phyloP scores from a whole-genome alignment of 2,113 vertebrate species.

The Tricholaema leucomelas region DNA sequence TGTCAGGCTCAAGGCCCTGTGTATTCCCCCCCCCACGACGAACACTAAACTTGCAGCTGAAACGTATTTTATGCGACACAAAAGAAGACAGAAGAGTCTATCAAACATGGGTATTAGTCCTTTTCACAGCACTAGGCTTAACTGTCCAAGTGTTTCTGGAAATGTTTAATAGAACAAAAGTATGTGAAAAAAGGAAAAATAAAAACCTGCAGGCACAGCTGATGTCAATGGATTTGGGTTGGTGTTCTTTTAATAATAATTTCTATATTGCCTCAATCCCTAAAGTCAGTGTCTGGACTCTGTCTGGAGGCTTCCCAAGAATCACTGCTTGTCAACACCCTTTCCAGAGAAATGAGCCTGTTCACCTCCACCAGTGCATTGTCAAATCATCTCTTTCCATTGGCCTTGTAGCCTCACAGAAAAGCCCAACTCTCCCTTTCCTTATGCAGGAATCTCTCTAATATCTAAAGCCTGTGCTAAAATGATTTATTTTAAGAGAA shows the following conservation, averaged over 20 bases:
- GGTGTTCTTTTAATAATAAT: slow-evolving; percentile 44
- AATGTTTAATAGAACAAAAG: slow-evolving; percentile 49
- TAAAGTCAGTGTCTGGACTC: slow-evolving; percentile 46
- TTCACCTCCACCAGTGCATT: slow-evolving; percentile 1
- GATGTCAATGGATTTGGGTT: not conserved
- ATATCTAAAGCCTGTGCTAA: not conserved
- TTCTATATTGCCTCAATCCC: slow-evolving; percentile 66
- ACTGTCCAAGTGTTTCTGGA: slow-evolving; percentile 45
- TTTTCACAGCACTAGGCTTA: not conserved
- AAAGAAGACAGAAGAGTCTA: not conserved
- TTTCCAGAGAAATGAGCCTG: slow-evolving; percentile 37
- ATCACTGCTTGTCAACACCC: slow-evolving; percentile 54
- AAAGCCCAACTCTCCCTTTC: not conserved
- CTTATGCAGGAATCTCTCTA: not conserved
- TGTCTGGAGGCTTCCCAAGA: slow-evolving; percentile 62
- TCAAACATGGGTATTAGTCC: not conserved
- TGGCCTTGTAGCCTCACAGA: not conserved
- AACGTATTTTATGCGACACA: not conserved
- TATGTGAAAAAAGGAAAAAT: not conserved
- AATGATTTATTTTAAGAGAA: not conserved
- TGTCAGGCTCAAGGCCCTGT: not conserved
- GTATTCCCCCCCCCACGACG: not conserved
- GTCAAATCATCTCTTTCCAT: slow-evolving; percentile 13
- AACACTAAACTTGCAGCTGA: not conserved
- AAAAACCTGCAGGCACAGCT: slow-evolving; percentile 28